Evolutionary conservation across 2,888 invertebrate genomes (phyloP).

Genomic region (Hydroisotoma schaefferi): DNA sequence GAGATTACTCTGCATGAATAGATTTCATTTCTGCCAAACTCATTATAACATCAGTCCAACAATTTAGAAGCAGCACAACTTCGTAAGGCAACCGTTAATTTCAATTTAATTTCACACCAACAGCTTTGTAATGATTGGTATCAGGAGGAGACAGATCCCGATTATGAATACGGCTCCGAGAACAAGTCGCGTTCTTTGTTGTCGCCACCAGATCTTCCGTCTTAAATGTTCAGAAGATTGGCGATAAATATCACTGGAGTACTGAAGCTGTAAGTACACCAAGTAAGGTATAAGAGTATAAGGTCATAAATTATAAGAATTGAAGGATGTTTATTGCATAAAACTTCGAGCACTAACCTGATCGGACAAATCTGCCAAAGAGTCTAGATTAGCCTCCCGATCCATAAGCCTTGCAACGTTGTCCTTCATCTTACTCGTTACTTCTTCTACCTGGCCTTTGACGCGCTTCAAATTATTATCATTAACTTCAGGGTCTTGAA

Average conservation of each 20-base stretch:
- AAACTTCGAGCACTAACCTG: constrained; percentile 37
- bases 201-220: constrained; percentile 44
- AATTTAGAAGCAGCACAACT: constrained; percentile 10
- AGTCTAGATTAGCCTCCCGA: constrained; percentile 41
- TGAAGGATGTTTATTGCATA: not conserved
- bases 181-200: constrained; percentile 40
- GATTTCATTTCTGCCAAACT: constrained; percentile 4
- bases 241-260: constrained; percentile 44
- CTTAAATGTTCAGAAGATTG: constrained; percentile 43
- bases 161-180: constrained; percentile 41
- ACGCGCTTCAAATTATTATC: constrained; percentile 23
- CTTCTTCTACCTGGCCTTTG: constrained; percentile 40
- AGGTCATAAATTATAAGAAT: not conserved
- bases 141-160: constrained; percentile 32
- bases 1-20: constrained; percentile 2
- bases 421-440: constrained; percentile 43
- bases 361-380: constrained; percentile 39
- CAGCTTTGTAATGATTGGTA: constrained; percentile 39
- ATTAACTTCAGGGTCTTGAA: constrained; percentile 35
- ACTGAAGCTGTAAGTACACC: constrained; percentile 30
- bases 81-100: constrained; percentile 18
- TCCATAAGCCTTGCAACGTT: constrained; percentile 43
- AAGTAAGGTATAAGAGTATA: not conserved
- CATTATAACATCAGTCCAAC: constrained; percentile 1
- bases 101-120: constrained; percentile 26